These are phyloP conservation scores for Glyptemys insculpta DNA, from an alignment of 2,797 vertebrate genomes.

Conservation along the genomic window DNA sequence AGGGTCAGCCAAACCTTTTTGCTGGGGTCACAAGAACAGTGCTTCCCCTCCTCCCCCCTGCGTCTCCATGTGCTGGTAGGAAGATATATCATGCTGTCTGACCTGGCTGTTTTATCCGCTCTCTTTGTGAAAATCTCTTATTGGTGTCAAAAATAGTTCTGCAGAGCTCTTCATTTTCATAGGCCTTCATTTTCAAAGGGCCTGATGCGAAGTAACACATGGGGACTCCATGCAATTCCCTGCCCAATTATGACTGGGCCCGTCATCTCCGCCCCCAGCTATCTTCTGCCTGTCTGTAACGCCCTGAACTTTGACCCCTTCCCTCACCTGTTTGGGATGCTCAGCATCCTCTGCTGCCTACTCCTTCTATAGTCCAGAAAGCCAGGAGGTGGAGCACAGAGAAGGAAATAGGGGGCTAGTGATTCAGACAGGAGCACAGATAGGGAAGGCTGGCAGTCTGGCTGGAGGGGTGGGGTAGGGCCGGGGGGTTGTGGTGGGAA, in stretches of 20 bases:
- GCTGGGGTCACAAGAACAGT: not conserved
- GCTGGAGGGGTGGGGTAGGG: not conserved
- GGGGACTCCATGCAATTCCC: constrained; percentile 5
- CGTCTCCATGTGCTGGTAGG: not conserved
- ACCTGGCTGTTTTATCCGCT: not conserved
- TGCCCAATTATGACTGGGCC: constrained; percentile 4
- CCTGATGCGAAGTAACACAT: not conserved
- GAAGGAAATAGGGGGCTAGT: not conserved
- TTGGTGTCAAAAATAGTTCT: constrained; percentile 17
- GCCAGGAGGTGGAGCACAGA: not conserved
- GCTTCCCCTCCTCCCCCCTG: not conserved
- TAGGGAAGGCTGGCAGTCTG: accelerated
- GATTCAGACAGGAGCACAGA: not conserved
- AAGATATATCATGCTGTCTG: not conserved
- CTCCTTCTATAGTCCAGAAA: not conserved
- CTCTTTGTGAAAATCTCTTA: not conserved
- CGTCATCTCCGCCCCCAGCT: not conserved
- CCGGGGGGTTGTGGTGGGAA: not conserved
- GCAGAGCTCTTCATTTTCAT: not conserved
- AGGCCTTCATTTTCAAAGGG: not conserved
- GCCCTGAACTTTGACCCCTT: not conserved
- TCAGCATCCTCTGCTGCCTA: not conserved
- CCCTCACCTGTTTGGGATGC: not conserved
- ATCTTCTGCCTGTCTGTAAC: not conserved
- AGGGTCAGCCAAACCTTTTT: not conserved